Base-by-base conservation (phyloP, 2,888 invertebrate genomes). In the Belgica antarctica region DNA sequence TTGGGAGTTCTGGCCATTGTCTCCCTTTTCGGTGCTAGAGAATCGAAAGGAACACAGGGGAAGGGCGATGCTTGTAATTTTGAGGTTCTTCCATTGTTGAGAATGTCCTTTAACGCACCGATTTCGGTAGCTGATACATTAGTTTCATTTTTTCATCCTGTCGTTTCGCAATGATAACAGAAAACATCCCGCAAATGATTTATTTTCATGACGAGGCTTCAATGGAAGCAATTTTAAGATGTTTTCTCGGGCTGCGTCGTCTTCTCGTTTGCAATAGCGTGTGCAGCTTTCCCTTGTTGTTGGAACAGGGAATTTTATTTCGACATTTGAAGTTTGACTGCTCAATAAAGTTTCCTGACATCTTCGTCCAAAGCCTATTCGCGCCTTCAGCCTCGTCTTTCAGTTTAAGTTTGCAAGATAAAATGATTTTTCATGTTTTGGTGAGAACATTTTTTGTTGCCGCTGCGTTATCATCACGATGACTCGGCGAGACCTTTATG, bases 1-100 rank as follows among this genome's bases (percentile, higher is more conserved):
- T 25, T 68, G 68, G 52, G 68, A 68, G 68, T 68, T 68, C 66
- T 41, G 41, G 41, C 41, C 41, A n/a, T n/a, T 41, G n/a, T 12
- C 41, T 41, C 41, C n/a, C 41, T 66, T 66, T 66, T n/a, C n/a
- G n/a, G 36, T 66, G 27, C 47, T 36, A 22, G 52, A 19, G 22
- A 52, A 24, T 52, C 22, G 52, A 52, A 4, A 7, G 52, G 22
- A 52, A 22, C 22, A 22, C 52, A 52, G 27, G 22, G 27, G 59
- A 59, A 59, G 59, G n/a, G 59, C 52, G 22, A 52, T 52, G 52
- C 52, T 52, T 52, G 52, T 52, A 52, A n/a, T 52, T 52, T 52
- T 52, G 19, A 52, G 61, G 61, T 61, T 19, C 61, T 8, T 28
- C 41, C 46, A 47, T 66, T 66, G 65, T 66, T 66, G 24, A n/a